Evolutionary conservation across 92 coral and sea anemone genomes (phyloP).

Genomic region (Epizoanthus fatuus): DNA sequence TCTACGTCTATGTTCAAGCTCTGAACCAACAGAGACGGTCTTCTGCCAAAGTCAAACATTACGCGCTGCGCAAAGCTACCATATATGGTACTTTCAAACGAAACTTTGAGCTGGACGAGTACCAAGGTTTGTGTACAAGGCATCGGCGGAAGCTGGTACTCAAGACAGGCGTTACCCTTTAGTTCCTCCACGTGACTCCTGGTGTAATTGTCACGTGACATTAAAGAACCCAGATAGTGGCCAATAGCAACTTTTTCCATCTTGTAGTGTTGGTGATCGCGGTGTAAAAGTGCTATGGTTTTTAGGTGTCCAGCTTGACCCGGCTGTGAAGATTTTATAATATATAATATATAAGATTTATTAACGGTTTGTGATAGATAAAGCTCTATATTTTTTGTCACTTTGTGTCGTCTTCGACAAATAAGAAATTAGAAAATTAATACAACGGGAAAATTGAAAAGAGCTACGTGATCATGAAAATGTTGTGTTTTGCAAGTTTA

Average conservation of each 20-base stretch:
- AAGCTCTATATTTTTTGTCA: too few species aligned
- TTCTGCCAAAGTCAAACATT: constrained; percentile 72
- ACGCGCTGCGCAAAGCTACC: constrained; percentile 69
- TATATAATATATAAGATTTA: neutral
- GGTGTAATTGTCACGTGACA: neutral
- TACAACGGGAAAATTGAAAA: too few species aligned
- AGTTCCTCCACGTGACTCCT: constrained; percentile 11
- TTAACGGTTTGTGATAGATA: neutral
- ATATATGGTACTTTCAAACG: constrained; percentile 41
- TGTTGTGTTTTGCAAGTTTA: too few species aligned
- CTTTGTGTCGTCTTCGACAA: too few species aligned
- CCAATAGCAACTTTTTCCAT: constrained; percentile 5
- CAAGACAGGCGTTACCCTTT: neutral
- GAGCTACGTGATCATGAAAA: too few species aligned
- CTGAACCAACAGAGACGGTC: constrained; percentile 36
- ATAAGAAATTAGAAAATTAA: too few species aligned
- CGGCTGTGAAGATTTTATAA: constrained; percentile 3
- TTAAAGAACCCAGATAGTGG: neutral
- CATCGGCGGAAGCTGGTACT: constrained; percentile 4
- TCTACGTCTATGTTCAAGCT: constrained; percentile 67
- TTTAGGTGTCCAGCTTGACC: constrained; percentile 9
- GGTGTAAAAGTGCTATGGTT: constrained; percentile 30
- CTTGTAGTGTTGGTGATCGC: constrained; percentile 28
- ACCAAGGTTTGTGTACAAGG: neutral
- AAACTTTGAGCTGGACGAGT: constrained; percentile 30